A percentile compares a stretch with the other conserved stretches of the same genome.
These are phyloP conservation scores for Pycnomerus fuliginosus DNA, from an alignment of 2,888 invertebrate genomes.

Conservation along the genomic window DNA sequence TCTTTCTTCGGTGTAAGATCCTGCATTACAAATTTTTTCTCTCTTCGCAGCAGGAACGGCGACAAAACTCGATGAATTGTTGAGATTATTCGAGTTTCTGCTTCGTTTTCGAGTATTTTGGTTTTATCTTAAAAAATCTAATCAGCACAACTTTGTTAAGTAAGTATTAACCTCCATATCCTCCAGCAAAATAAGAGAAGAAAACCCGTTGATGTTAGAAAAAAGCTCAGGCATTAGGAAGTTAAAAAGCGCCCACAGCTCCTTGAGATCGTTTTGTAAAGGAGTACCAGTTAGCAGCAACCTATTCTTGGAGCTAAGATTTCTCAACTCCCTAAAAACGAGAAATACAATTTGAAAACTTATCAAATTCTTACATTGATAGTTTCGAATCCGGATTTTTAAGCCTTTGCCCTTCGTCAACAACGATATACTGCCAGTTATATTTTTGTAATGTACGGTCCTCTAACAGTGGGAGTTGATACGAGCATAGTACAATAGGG, in stretches of 20 bases:
- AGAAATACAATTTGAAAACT: neutral
- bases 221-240: conserved; percentile 71
- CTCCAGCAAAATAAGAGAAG: conserved; percentile 62
- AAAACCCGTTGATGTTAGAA: conserved; percentile 62
- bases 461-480: conserved; percentile 56
- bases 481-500: conserved; percentile 65
- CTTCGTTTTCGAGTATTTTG: conserved; percentile 54
- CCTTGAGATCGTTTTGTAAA: conserved; percentile 68
- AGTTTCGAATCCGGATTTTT: conserved; percentile 64
- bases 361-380: conserved; percentile 50
- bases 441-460: conserved; percentile 44
- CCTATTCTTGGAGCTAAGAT: conserved; percentile 56
- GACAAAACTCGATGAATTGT: conserved; percentile 63
- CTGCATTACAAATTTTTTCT: conserved; percentile 65
- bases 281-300: conserved; percentile 73
- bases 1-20: conserved; percentile 68
- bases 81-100: conserved; percentile 56
- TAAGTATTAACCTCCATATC: conserved; percentile 45
- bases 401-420: conserved; percentile 72
- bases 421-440: conserved; percentile 63
- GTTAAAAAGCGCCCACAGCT: conserved; percentile 71
- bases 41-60: conserved; percentile 68
- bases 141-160: neutral
- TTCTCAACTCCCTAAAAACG: conserved; percentile 50
- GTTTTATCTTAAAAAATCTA: conserved; percentile 25